Evolutionary conservation across 1,140 invertebrate genomes (phyloP).

Genomic region (Drosophila mauritiana): DNA sequence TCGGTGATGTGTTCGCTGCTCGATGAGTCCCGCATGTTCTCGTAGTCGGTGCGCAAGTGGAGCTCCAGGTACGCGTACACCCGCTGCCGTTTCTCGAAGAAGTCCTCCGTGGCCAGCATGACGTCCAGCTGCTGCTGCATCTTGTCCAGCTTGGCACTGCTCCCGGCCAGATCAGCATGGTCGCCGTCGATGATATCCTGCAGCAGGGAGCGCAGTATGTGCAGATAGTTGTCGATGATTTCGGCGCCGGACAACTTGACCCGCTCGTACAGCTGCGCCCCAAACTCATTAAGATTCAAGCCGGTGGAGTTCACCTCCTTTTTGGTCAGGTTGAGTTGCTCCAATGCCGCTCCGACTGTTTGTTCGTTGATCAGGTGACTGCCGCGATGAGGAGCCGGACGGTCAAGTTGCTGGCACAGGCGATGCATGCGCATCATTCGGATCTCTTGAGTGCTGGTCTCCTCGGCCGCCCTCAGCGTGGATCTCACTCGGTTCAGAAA

Average conservation of each 20-base stretch:
- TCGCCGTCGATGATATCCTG: slow-evolving; percentile 66
- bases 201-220: slow-evolving; percentile 60
- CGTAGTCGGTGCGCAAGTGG: slow-evolving; percentile 49
- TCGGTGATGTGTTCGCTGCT: slow-evolving; percentile 48
- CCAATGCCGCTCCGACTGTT: slow-evolving; percentile 50
- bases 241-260: slow-evolving; percentile 65
- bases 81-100: slow-evolving; percentile 71
- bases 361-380: slow-evolving; percentile 49
- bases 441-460: slow-evolving; percentile 66
- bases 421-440: slow-evolving; percentile 70
- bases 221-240: slow-evolving; percentile 74
- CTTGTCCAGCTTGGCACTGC: slow-evolving; percentile 19
- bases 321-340: slow-evolving; percentile 54
- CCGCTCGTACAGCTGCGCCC: slow-evolving; percentile 56
- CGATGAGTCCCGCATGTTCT: slow-evolving; percentile 31
- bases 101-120: slow-evolving; percentile 62
- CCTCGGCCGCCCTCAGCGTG: slow-evolving; percentile 36
- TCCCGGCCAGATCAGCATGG: slow-evolving; percentile 49
- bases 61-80: slow-evolving; percentile 67
- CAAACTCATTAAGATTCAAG: slow-evolving; percentile 59
- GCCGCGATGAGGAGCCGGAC: neutral
- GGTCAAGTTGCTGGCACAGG: slow-evolving; percentile 67
- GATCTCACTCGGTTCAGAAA: slow-evolving; percentile 62
- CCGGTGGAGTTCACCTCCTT: slow-evolving; percentile 1
- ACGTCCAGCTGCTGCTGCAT: slow-evolving; percentile 55